phyloP scores from a whole-genome alignment of 2,888 invertebrate genomes.

The Troides oblongomaculatus region DNA sequence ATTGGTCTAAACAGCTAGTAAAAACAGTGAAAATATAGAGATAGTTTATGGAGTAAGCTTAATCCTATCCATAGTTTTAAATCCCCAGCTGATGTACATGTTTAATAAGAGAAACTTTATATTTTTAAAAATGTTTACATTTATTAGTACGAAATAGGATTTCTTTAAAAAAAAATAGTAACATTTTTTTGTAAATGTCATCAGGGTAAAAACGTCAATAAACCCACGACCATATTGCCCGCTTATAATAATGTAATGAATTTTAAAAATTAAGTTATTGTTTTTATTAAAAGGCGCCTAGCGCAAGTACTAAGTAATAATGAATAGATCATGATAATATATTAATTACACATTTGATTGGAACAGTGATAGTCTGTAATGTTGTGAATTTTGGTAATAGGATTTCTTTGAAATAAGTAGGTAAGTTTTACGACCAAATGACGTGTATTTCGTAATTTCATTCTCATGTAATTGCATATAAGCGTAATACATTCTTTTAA shows the following conservation, averaged over 20 bases:
- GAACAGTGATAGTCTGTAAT: conserved; percentile 38
- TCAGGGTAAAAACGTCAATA: conserved; percentile 42
- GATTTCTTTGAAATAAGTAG: conserved; percentile 41
- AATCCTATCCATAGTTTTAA: too few species aligned
- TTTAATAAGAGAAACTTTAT: too few species aligned
- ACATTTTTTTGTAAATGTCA: conserved; percentile 23
- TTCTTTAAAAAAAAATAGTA: background rate
- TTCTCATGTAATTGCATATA: background rate
- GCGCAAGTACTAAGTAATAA: conserved; percentile 33
- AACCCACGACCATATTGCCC: conserved; percentile 54
- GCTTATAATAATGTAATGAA: conserved; percentile 48
- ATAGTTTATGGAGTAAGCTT: too few species aligned
- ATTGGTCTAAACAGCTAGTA: too few species aligned
- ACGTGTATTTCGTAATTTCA: conserved; percentile 55
- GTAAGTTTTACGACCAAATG: conserved; percentile 64
- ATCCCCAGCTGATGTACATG: too few species aligned
- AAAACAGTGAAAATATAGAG: too few species aligned
- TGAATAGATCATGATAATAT: conserved; percentile 32
- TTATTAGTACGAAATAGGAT: too few species aligned
- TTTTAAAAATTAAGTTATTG: conserved; percentile 53
- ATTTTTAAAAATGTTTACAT: too few species aligned
- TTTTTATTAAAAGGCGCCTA: conserved; percentile 52
- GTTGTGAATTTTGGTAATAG: conserved; percentile 46
- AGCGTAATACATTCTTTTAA: background rate
- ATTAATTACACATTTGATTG: conserved; percentile 29